Evolutionary conservation across 1,140 invertebrate species (phyloP), one percentile per base, ranked within the genome.

Genomic region (Drosophila leontia): DNA sequence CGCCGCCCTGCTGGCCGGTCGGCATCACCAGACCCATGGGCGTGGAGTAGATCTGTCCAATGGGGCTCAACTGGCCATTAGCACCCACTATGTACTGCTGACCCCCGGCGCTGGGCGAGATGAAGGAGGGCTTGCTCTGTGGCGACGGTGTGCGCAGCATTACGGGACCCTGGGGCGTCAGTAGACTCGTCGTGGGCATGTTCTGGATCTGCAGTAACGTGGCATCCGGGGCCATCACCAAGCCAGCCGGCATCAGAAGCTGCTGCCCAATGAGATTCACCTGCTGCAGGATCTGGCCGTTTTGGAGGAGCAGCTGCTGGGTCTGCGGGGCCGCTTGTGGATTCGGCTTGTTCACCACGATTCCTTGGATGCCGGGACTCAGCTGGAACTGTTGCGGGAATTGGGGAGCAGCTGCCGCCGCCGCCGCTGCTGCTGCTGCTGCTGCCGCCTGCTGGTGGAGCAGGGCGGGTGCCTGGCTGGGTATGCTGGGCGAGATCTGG

Each of bases 201-300:
- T 97, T 96, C 81, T 97, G 96, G 71, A 97, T 94, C 79, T 97
- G 96, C 3, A 96, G 92, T 19, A 96, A 93, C 0, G 95, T 94
- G 2, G 96, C 95, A 79, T 96, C 95, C 32, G 96, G 94, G 5
- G 96, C 95, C 50, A 96, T 94, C 94, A 97, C 95, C 71, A 96
- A 94, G 3, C 96, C 96, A 2, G 96, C 96, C 5, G 97, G 96
- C 50, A 97, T 95, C 51, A 97, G 95, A 80, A 97, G 96, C 82
- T 97, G 96, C 82, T 97, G 97, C 4, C 96, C 95, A 81, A 96
- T 96, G 29, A 97, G 94, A 93, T 97, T 97, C 15, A 97, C 96
- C 1, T 97, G 96, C 88, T 97, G 97, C 29, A 95, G 60, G 13
- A 93, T 91, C 57, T 92, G 91, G 0, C 92, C 92, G 26, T 93